Evolutionary conservation across 2,888 invertebrate genomes (phyloP).

Genomic region (Watsonalla binaria): DNA sequence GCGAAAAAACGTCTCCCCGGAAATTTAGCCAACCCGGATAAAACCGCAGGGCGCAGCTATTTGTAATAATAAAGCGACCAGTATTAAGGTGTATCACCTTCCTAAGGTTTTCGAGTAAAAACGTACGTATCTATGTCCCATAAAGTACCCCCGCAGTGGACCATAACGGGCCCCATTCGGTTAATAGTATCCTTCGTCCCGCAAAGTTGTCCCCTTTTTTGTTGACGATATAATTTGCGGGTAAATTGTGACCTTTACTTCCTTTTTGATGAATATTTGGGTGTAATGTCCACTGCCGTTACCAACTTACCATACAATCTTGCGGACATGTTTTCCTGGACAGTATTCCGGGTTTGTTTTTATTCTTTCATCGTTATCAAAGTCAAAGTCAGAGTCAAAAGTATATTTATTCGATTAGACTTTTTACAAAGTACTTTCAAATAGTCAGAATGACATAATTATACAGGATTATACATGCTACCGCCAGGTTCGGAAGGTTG

Average conservation of each 20-base stretch:
- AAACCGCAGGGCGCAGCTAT: background rate
- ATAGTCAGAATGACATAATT: too few species aligned
- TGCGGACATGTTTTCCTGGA: background rate
- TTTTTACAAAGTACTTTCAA: too few species aligned
- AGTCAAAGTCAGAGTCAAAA: too few species aligned
- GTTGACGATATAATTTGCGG: slow-evolving; percentile 8
- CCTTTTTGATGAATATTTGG: background rate
- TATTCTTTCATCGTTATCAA: background rate
- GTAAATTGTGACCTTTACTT: slow-evolving; percentile 5
- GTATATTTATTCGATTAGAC: too few species aligned
- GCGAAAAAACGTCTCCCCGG: too few species aligned
- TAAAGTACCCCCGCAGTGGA: slow-evolving; percentile 3
- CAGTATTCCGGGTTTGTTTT: background rate
- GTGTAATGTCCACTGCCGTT: background rate
- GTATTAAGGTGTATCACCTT: background rate
- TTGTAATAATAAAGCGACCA: background rate
- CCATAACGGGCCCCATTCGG: slow-evolving; percentile 6
- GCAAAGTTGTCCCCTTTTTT: slow-evolving; percentile 3
- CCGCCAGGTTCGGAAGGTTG: too few species aligned
- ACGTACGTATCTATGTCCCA: background rate
- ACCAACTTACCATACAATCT: background rate
- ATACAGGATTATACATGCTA: too few species aligned
- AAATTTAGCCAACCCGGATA: too few species aligned
- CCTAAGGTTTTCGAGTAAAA: background rate
- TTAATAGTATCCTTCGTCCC: slow-evolving; percentile 6